Evolutionary conservation across 2,797 vertebrate species (phyloP), one percentile per base, ranked within the genome.

Genomic region (Premnoplex brunnescens): DNA sequence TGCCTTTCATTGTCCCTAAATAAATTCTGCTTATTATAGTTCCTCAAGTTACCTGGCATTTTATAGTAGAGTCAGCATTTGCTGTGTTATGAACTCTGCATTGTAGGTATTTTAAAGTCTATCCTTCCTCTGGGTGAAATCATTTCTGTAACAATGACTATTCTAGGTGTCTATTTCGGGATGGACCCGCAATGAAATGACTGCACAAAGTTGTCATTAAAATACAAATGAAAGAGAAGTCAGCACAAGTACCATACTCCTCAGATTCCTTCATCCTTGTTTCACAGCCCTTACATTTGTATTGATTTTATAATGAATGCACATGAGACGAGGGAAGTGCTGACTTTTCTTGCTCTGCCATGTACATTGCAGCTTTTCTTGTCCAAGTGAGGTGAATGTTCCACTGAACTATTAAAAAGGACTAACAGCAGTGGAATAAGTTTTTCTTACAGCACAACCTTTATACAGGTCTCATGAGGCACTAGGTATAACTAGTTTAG

Each of bases 231-330:
- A 58, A 59, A 71, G 68, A 56, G 41, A 72, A 43, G 60, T 74
- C 58, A 64, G 44, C 39, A 88, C 49, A 82, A 85, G 30, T 48
- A 23, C 37, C 34, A 10, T 2, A 7, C 32, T 71, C n/a, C 56
- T 89, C 59, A 48, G 67, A 49, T 41, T 52, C 14, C 77, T 73
- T 91, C 86, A 68, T 39, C 51, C 34, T 60, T 81, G 41, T 85
- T 93, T 72, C 83, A 66, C 71, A 79, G 63, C 36, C 43, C 89
- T 88, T 77, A 39, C 18, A 77, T 73, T 64, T 74, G 52, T 85
- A 87, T 75, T 90, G 91, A 88, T 96, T 95, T 91, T 72, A 62
- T 77, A 82, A 96, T 39, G 60, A 95, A 87, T 75, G 63, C 64
- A 69, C 54, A 67, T 8, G 41, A 88, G 59, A 86, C 54, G 36